Base-by-base conservation (phyloP, 2,113 vertebrate genomes). In the Zosterops pallidus region DNA sequence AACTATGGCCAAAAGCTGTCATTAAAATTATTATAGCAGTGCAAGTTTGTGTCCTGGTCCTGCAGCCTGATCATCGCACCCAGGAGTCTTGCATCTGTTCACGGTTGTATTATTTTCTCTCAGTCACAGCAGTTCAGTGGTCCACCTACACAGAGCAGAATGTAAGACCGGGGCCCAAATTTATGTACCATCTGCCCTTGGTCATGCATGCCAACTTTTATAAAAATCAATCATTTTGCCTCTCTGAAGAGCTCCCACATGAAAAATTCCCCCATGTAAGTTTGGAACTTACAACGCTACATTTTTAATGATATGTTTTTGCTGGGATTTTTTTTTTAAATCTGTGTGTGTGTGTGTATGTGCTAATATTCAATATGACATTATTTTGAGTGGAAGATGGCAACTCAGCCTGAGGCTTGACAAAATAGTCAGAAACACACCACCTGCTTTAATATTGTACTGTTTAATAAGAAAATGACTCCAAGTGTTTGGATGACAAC, bases 391-490 rank as follows among this genome's bases (percentile, higher is more conserved):
- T 64, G 25, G 69, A 93, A 95, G 72, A 96, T 75, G 76, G 85
- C 83, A 96, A 74, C n/a, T 83, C 79, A 86, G 94, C 92, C 94
- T 83, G 83, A 96, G 64, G 90, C 85, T 86, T 94, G 92, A 92
- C 72, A 93, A 92, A 96, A 96, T 75, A 94, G 65, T 68, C 90
- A 93, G 85, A 86, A 96, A 93, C 37, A 42, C 44, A 86, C 76
- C 79, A 90, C 93, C 94, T 94, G 83, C 94, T 92, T 95, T 96
- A 92, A 86, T 90, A 90, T 75, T 92, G 64, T 74, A 37, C 80
- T 90, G 41, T 93, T 96, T 95, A 96, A 94, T 97, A 96, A 93
- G 83, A 93, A 95, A 97, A 95, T 93, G 83, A 96, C 93, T 92
- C 85, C 88, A 82, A 95, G 94, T 90, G 80, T 87, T 92, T 84